These are phyloP conservation scores for Callimorpha dominula DNA, from an alignment of 2,888 invertebrate genomes.

Conservation along the genomic window DNA sequence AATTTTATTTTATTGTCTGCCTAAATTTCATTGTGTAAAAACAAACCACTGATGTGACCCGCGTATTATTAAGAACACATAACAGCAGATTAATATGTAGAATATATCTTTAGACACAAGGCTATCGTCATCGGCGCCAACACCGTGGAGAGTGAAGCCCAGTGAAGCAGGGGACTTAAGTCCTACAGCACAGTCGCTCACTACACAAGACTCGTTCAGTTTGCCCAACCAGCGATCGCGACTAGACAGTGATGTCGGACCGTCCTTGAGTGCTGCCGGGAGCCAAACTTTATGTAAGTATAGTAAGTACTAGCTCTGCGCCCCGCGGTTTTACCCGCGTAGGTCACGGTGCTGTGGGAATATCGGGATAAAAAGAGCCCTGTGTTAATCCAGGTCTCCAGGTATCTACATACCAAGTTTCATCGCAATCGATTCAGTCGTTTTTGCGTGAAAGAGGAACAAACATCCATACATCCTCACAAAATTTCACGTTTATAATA, in stretches of 20 bases:
- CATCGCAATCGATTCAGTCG: no score
- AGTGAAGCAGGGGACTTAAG: conserved; percentile 59
- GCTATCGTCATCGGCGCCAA: conserved; percentile 79
- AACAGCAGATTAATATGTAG: background rate
- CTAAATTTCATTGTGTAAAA: background rate
- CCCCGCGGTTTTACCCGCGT: no score
- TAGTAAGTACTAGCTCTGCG: no score
- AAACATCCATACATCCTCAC: no score
- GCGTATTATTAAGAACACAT: background rate
- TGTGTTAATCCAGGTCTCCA: no score
- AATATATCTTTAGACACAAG: conserved; percentile 54
- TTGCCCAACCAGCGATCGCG: conserved; percentile 64
- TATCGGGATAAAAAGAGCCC: no score
- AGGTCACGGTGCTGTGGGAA: no score
- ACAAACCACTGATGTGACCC: background rate
- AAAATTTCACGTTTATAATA: no score
- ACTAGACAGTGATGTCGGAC: conserved; percentile 83
- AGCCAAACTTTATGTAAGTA: conserved; percentile 77
- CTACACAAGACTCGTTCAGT: conserved; percentile 68
- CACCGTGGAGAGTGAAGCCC: conserved; percentile 62
- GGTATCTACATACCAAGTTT: no score
- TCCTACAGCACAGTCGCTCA: conserved; percentile 70
- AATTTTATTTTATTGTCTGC: no score
- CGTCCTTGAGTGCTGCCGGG: conserved; percentile 81
- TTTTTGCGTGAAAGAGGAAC: no score